Base-by-base conservation (phyloP, 1,140 invertebrate species). In the Drosophila parabipectinata region DNA sequence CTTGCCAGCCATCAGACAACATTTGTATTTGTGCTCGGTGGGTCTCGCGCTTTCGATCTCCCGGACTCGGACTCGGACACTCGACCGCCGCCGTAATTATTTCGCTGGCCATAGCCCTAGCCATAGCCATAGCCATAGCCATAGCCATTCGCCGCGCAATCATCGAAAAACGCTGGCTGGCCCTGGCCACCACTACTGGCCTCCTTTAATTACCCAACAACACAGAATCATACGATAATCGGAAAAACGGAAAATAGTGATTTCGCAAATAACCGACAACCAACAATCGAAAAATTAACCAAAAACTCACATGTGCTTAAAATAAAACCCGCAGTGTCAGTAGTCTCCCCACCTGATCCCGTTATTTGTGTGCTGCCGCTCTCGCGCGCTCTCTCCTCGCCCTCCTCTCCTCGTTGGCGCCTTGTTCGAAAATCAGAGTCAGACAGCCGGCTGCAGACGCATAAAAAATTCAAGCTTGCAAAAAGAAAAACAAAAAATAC, bases 21-120 rank as follows among this genome's bases (percentile, higher is more conserved):
- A 87, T 87, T 87, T 88, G 82, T 87, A 88, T 87, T 87, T 88
- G 82, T 87, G 87, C 78, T 82, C 82, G 83, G 82, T 87, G 83
- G 82, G 82, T 87, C 83, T 88, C 80, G 79, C 82, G 67, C 51
- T 55, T 85, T 85, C 82, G 78, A 87, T 87, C 83, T 88, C 83
- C 66, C 72, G 72, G 41, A 44, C n/a, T 8, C 41, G 9, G 34
- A 48, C 39, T 48, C 61, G 52, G 21, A 26, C 54, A 32, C 15
- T 51, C 14, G 53, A 12, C 55, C 30, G 45, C 47, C 58, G 58
- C 45, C 50, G 61, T 57, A 39, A 39, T 60, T 55, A 69, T 62
- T 60, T 53, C 34, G 34, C 34, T 37, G 4, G 34, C 34, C 34
- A n/a, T 37, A n/a, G 34, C 34, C 34, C 21, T 21, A 21, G 21